Conservation (phyloP, 2,797 vertebrate species). For the Rhincodon typus region DNA sequence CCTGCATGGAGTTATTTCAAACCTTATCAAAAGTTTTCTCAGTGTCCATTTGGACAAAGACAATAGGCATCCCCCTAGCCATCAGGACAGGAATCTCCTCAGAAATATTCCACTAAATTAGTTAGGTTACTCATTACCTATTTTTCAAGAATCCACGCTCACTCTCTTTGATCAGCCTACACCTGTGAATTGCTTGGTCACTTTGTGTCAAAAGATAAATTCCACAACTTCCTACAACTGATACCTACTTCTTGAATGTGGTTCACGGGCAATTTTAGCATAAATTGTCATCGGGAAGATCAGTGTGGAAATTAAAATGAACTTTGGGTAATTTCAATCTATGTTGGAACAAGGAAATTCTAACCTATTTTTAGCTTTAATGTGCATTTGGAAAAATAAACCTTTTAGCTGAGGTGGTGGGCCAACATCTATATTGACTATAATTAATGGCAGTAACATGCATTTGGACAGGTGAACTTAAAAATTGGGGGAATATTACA, state of each 20-base stretch:
- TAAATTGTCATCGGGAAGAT: not conserved
- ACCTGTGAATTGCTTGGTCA: not conserved
- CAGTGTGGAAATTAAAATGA: not conserved
- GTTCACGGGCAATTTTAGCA: not conserved
- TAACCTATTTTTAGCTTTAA: not conserved
- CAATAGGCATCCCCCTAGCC: not conserved
- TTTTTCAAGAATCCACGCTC: not conserved
- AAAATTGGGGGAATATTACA: not conserved
- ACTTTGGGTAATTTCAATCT: not conserved
- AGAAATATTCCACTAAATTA: not conserved
- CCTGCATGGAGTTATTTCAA: no score
- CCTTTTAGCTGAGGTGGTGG: not conserved
- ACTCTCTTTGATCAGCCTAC: not conserved
- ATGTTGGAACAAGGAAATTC: not conserved
- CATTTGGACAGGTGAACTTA: not conserved
- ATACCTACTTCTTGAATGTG: not conserved
- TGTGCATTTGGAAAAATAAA: not conserved
- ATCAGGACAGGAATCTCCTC: not conserved
- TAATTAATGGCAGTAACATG: conserved; percentile 7
- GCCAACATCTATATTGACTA: conserved; percentile 11
- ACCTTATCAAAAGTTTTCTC: not conserved
- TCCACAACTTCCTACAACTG: not conserved
- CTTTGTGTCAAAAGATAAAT: not conserved
- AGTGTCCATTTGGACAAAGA: not conserved
- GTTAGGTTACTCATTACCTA: not conserved